Evolutionary conservation across 2,797 vertebrate genomes (phyloP), one percentile per base, ranked within the genome.

Genomic region (Erethizon dorsatum): DNA sequence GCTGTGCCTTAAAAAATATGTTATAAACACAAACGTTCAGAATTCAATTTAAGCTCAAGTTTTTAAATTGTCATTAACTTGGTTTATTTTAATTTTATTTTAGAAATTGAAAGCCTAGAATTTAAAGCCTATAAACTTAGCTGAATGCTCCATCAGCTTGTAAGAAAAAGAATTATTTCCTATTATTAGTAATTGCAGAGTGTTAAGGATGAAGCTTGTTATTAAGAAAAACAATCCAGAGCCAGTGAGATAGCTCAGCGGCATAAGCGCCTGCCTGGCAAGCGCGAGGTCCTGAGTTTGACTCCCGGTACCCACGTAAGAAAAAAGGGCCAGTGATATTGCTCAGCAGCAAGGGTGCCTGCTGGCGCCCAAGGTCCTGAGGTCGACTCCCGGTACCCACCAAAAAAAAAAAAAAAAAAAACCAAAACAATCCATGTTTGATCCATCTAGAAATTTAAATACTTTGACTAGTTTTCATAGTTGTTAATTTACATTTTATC

Each of bases 11-110:
- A 88, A 75, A 67, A 92, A 90, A 79, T 77, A 79, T 37, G 67
- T 77, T 61, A 80, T 14, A 88, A 69, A 85, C 18, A 83, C 7
- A 75, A 93, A 87, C 24, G 24, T 89, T 67, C 41, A 77, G 12
- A 95, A 83, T 93, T 90, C 52, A 80, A 88, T 54, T 67, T 59
- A 69, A 65, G 61, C 10, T 87, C 83, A 91, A 88, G n/a, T 73
- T 94, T 84, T 85, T 63, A 61, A 95, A 77, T 18, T 84, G 37
- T 79, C 82, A 90, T 84, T 61, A 92, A 57, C 24, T 59, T 82
- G 54, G 83, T 88, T 85, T 82, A 33, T 78, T 93, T 80, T 17
- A 73, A 45, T 89, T 94, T 77, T 17, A 80, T 52, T 92, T 95
- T 83, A 45, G 15, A 88, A 84, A 57, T 67, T 90, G 89, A 94